These are phyloP conservation scores for Diprion similis DNA, from an alignment of 1,140 invertebrate species.

Conservation along the genomic window DNA sequence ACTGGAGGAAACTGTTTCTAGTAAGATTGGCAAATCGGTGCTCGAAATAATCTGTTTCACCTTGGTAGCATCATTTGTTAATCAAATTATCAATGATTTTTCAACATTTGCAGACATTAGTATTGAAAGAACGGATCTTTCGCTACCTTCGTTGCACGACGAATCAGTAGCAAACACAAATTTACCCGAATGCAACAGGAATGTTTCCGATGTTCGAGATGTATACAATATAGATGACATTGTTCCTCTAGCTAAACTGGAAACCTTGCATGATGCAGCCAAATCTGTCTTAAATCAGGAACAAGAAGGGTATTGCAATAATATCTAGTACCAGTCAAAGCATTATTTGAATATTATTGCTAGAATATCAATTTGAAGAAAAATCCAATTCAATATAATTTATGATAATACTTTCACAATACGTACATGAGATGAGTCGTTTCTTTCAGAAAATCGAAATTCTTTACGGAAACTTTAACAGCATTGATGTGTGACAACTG, in stretches of 20 bases:
- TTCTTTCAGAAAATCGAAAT: constrained; percentile 36
- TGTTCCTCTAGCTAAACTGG: constrained; percentile 51
- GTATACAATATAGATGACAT: constrained; percentile 61
- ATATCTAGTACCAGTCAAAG: too few species aligned
- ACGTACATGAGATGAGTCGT: constrained; percentile 14
- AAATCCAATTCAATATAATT: constrained; percentile 10
- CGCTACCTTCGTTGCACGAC: constrained; percentile 25
- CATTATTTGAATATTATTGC: too few species aligned
- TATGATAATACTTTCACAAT: not conserved
- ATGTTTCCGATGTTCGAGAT: constrained; percentile 50
- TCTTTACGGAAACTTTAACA: constrained; percentile 36
- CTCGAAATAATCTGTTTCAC: not conserved
- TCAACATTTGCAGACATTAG: constrained; percentile 38
- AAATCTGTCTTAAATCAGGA: constrained; percentile 38
- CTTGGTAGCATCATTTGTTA: not conserved
- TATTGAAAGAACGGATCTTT: constrained; percentile 42
- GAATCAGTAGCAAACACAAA: constrained; percentile 29
- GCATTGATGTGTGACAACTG: constrained; percentile 31
- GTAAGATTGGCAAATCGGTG: constrained; percentile 40
- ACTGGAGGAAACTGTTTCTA: constrained; percentile 56
- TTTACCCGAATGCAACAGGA: constrained; percentile 58
- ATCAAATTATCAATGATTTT: not conserved
- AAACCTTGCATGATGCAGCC: constrained; percentile 45
- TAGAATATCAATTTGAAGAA: constrained; percentile 17
- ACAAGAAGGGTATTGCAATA: constrained; percentile 37